These are phyloP conservation scores for Paramormyrops kingsleyae DNA, from an alignment of 2,113 vertebrate genomes.

Conservation along the genomic window DNA sequence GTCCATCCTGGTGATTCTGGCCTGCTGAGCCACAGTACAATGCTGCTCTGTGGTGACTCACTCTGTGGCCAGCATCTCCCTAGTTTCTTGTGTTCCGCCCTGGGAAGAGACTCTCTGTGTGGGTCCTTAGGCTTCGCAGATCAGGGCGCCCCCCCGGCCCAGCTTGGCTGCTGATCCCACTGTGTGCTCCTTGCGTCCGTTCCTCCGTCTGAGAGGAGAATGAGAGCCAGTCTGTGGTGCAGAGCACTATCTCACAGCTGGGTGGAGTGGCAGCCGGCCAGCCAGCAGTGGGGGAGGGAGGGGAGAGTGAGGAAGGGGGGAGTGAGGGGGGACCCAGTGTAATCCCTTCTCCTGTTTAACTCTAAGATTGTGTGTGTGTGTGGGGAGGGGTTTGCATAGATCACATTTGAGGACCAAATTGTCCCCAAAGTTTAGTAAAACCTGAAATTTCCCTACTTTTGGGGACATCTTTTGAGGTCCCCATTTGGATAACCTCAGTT, in stretches of 20 bases:
- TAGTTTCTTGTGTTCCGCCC: not conserved
- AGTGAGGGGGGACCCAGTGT: not conserved
- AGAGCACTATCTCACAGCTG: constrained; percentile 29
- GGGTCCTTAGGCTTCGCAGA: not conserved
- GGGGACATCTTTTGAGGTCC: too few species aligned
- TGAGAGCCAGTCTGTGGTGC: constrained; percentile 35
- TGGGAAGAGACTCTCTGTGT: not conserved
- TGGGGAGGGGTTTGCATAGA: too few species aligned
- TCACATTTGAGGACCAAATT: too few species aligned
- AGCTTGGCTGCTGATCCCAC: constrained; percentile 16
- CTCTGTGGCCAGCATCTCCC: not conserved
- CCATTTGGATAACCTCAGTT: too few species aligned
- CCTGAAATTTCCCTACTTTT: too few species aligned
- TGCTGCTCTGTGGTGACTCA: constrained; percentile 12
- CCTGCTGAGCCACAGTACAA: constrained; percentile 11
- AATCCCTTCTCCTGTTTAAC: constrained; percentile 2
- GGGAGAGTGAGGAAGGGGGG: not conserved
- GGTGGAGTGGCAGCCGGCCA: constrained; percentile 38
- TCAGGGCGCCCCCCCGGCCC: constrained; percentile 10
- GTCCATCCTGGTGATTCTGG: not conserved
- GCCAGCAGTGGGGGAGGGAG: constrained; percentile 5
- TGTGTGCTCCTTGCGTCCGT: not conserved
- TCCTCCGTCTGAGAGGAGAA: constrained; percentile 39
- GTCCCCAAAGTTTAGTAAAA: too few species aligned
- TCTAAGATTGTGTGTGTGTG: constrained; percentile 7